Evolutionary conservation across 2,888 invertebrate genomes (phyloP).

Genomic region (Elmis aenea): DNA sequence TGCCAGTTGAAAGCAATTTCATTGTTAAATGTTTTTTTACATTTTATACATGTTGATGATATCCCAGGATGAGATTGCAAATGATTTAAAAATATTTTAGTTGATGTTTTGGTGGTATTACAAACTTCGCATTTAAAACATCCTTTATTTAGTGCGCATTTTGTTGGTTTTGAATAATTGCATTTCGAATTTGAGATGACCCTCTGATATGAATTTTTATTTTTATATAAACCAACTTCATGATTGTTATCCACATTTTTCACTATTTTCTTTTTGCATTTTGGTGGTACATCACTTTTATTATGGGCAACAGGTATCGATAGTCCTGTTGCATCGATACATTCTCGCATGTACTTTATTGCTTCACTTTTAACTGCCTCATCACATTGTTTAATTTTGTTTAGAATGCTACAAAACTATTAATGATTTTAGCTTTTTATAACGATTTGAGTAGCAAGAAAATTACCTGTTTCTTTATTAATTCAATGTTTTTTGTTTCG

Average conservation of each 20-base stretch:
- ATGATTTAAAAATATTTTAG: conserved; percentile 25
- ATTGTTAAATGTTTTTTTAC: conserved; percentile 25
- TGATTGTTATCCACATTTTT: conserved; percentile 1
- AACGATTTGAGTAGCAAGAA: neutral
- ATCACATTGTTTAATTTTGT: conserved; percentile 23
- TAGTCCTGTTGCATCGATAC: conserved; percentile 4
- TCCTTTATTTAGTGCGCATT: neutral
- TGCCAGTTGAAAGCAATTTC: conserved; percentile 24
- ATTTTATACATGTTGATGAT: conserved; percentile 24
- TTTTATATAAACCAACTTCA: neutral
- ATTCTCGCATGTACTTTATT: conserved; percentile 21
- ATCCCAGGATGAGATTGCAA: conserved; percentile 26
- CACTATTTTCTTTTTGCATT: neutral
- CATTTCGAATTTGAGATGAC: neutral
- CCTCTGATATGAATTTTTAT: neutral
- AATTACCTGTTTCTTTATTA: too few relatives aligned
- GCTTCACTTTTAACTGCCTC: conserved; percentile 25
- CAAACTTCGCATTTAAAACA: conserved; percentile 23
- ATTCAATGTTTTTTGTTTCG: too few relatives aligned
- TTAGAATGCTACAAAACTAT: conserved; percentile 23
- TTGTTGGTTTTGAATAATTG: neutral
- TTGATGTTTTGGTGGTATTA: conserved; percentile 17
- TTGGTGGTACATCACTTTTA: neutral
- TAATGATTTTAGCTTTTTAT: neutral
- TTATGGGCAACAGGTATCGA: neutral